Conservation (phyloP, 2,113 vertebrate species). For the Choloepus hoffmanni region DNA sequence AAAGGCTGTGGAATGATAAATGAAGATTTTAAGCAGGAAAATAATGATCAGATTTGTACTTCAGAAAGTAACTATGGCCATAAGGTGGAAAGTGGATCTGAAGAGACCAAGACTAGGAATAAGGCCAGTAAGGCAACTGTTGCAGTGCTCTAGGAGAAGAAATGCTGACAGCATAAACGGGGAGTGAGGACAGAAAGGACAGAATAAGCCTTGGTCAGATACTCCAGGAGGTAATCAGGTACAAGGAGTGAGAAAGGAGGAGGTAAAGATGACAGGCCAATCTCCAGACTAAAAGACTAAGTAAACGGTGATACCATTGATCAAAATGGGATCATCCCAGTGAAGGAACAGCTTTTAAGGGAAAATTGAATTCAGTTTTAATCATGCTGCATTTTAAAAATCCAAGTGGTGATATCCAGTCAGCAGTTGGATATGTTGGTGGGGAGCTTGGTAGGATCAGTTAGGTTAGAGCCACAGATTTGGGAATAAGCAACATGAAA, state of each 20-base stretch:
- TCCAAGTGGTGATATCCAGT: not conserved
- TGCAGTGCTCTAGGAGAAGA: not conserved
- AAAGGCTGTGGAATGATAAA: conserved; percentile 11
- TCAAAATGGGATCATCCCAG: not conserved
- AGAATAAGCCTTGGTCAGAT: not conserved
- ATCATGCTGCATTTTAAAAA: not conserved
- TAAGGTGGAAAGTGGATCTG: not conserved
- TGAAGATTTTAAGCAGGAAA: conserved; percentile 39
- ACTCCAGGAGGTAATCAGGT: not conserved
- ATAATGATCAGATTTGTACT: conserved; percentile 52
- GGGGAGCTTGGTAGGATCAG: not conserved
- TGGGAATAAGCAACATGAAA: not conserved
- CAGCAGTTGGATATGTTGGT: not conserved
- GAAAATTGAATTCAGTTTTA: not conserved
- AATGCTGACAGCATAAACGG: not conserved
- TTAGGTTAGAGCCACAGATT: not conserved
- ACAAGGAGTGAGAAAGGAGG: not conserved
- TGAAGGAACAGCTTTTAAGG: not conserved
- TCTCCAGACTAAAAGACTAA: not conserved
- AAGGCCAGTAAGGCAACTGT: not conserved
- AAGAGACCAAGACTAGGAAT: not conserved
- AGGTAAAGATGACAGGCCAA: not conserved
- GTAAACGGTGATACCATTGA: not conserved
- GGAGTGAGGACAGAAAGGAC: not conserved
- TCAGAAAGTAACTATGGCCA: not conserved